Percentiles rank a stretch among this genome's conserved stretches.
These are phyloP conservation scores for Amiota communis DNA, from an alignment of 2,888 invertebrate genomes.

Conservation along the genomic window DNA sequence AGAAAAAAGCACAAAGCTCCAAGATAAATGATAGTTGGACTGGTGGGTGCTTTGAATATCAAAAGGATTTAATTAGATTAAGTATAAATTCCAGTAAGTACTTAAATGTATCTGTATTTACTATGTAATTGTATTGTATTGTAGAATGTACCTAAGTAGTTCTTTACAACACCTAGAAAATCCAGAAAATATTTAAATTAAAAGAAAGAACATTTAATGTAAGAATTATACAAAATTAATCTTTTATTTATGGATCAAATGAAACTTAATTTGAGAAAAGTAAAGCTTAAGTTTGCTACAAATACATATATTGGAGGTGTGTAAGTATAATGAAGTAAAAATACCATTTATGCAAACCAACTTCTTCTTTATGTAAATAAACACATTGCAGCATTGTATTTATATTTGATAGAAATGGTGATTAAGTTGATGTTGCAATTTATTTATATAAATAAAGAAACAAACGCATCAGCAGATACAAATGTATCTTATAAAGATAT, in stretches of 20 bases:
- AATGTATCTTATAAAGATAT: background rate
- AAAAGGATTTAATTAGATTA: slow-evolving; percentile 14
- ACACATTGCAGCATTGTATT: background rate
- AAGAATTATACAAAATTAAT: background rate
- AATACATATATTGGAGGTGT: background rate
- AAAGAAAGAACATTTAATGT: background rate
- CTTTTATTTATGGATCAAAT: background rate
- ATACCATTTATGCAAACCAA: background rate
- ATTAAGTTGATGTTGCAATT: slow-evolving; percentile 64
- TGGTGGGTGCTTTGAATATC: background rate
- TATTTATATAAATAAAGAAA: slow-evolving; percentile 64
- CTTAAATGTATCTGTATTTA: background rate
- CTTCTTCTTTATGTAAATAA: background rate
- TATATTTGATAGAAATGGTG: slow-evolving; percentile 57
- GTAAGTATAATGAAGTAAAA: background rate
- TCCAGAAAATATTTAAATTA: background rate
- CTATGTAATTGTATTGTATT: slow-evolving; percentile 1
- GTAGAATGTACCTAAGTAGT: slow-evolving; percentile 14
- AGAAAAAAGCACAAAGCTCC: background rate
- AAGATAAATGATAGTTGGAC: background rate
- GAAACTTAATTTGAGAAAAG: background rate
- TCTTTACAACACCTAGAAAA: background rate
- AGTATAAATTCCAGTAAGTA: background rate
- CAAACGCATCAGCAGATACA: slow-evolving; percentile 54
- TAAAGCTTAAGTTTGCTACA: too few relatives aligned